A percentile compares a stretch with the other conserved stretches of the same genome.
Conservation (phyloP, 1,140 invertebrate genomes). For the Zophobas morio region DNA sequence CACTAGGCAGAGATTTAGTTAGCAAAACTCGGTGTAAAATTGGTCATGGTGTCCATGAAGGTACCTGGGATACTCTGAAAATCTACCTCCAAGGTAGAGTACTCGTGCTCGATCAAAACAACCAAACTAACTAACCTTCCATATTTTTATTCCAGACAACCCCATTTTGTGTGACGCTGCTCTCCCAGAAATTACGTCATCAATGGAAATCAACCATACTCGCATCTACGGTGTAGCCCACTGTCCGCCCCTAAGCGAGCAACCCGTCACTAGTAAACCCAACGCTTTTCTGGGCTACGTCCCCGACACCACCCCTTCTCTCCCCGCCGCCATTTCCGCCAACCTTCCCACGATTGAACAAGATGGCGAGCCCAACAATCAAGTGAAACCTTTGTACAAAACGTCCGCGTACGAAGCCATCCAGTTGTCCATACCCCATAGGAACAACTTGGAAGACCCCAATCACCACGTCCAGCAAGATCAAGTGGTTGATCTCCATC, state of each 20-base stretch:
- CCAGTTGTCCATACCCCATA: conserved; percentile 9
- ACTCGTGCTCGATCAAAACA: conserved; percentile 32
- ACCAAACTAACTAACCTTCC: conserved; percentile 30
- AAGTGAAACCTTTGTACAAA: conserved; percentile 21
- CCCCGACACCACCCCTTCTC: conserved; percentile 44
- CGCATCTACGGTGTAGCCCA: conserved; percentile 75
- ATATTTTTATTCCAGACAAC: conserved; percentile 75
- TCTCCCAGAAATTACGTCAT: conserved; percentile 76
- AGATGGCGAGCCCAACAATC: neutral
- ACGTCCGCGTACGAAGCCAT: conserved; percentile 28
- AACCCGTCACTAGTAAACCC: conserved; percentile 67
- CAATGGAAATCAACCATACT: conserved; percentile 79
- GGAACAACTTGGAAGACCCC: conserved; percentile 14
- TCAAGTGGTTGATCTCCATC: neutral
- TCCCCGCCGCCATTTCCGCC: conserved; percentile 8
- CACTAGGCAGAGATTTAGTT: conserved; percentile 80
- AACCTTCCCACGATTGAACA: conserved; percentile 24
- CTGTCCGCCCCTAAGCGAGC: conserved; percentile 71
- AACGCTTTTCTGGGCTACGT: conserved; percentile 62
- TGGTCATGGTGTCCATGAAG: conserved; percentile 69
- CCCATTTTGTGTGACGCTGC: conserved; percentile 81
- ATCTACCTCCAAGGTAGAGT: conserved; percentile 82
- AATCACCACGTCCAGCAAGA: conserved; percentile 6
- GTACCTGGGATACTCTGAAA: conserved; percentile 81
- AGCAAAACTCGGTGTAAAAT: conserved; percentile 83